Base-by-base conservation (phyloP, 2,797 vertebrate species). In the Chelidonichthys spinosus region DNA sequence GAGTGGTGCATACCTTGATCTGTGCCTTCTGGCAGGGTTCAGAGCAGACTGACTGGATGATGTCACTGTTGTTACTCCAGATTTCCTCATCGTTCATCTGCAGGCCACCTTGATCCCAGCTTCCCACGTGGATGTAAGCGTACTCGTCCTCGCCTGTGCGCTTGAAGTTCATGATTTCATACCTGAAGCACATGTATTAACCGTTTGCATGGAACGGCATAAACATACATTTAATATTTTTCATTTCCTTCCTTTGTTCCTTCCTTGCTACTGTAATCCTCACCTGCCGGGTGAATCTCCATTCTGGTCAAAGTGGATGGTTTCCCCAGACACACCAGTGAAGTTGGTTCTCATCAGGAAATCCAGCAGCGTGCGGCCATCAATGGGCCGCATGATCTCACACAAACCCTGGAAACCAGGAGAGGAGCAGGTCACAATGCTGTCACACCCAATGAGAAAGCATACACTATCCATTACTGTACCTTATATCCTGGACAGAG, bases 141-240 rank as follows among this genome's bases (percentile, higher is more conserved):
- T 96, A 99, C 82, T 97, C 95, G 44, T 97, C 96, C 79, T 97
- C 95, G 8, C 93, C 92, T 87, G 95, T 95, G 87, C 94, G 96
- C 90, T 99, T 99, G 92, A 99, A 99, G 93, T 99, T 99, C 98
- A 99, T 99, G 68, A 99, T 99, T 94, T 99, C 98, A 79, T 99
- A 99, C 91, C 98, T 99, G 92, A 79, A 50, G 49, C 18, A 78
- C 39, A 81, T 5, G 68, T 4, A 64, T 25, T 25, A 25, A 25
- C 10, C 35, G 39, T 62, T 32, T 50, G 55, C 33, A 47, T 40
- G 42, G 74, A 65, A 43, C 63, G 17, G 33, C 8, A 43, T 25
- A n/a, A 32, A 17, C 18, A 50, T 14, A 49, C 1, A 14, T 60
- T 69, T 69, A 49, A 10, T 0, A 3, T 11, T 67, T 33, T 5